Base-by-base conservation (phyloP, 2,797 vertebrate genomes). In the Percopsis omiscomaycus region DNA sequence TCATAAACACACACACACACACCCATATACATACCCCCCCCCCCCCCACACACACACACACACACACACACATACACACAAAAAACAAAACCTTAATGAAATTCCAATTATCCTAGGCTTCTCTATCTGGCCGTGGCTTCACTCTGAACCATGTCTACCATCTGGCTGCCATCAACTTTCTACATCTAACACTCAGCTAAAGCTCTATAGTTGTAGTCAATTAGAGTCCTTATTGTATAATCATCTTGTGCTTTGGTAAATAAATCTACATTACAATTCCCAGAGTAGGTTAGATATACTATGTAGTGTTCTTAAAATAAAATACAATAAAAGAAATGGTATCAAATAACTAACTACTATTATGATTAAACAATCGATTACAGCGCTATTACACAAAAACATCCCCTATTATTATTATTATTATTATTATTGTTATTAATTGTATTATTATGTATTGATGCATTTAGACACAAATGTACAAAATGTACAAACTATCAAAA, bases 101-200 rank as follows among this genome's bases (percentile, higher is more conserved):
- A 90, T 93, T 92, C 87, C 90, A 93, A 93, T 94, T 92, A 93
- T 87, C 86, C 81, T 67, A 79, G 88, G 84, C 86, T 88, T 88
- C 84, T 79, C 88, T 83, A 71, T 86, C 80, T 81, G 83, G 70
- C 65, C 55, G 27, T 74, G 80, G 84, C 85, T 87, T 88, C 77
- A 71, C 84, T 84, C 73, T 66, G 68, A 75, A 81, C 84, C 88
- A 91, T 89, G 89, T 88, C 84, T 70, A 81, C 92, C 93, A 93
- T 94, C 92, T 94, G 87, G 66, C 52, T 57, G 73, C 81, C 80
- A 66, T 69, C 76, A 64, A 73, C 80, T 80, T 72, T 62, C 51
- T 71, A 73, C 75, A 37, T 55, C 48, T 48, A 30, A 5, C n/a
- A 32, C 61, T 56, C 37, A 37, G 58, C 48, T 48, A 30, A 5